These are phyloP conservation scores for Pteropus alecto DNA, from an alignment of 2,113 vertebrate species.

Conservation along the genomic window DNA sequence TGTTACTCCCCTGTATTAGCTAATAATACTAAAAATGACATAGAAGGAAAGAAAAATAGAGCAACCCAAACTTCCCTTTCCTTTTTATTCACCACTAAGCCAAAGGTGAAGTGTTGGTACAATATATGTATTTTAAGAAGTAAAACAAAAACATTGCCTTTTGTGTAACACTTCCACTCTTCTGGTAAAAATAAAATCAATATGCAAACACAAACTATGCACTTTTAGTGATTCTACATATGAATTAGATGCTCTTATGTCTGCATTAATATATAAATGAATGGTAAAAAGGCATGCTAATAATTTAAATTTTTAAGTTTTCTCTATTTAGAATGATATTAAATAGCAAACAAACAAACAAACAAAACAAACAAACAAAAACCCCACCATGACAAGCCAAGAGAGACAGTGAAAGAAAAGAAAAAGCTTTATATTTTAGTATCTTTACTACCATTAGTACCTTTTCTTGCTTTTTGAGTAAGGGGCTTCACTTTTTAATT, in stretches of 20 bases:
- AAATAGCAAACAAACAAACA: background rate
- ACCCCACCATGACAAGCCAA: background rate
- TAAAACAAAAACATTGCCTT: background rate
- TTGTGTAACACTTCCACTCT: background rate
- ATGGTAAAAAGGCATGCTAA: background rate
- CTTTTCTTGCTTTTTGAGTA: background rate
- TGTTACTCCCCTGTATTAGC: background rate
- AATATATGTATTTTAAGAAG: background rate
- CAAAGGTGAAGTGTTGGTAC: background rate
- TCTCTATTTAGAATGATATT: background rate
- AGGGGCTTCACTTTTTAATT: background rate
- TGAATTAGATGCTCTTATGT: background rate
- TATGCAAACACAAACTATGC: fast-evolving
- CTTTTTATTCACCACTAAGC: background rate
- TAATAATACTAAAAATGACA: background rate
- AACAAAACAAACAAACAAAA: background rate
- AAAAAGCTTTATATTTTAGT: background rate
- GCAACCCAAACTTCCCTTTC: too few species aligned
- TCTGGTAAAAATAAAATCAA: background rate
- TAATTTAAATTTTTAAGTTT: background rate
- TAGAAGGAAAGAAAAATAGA: background rate
- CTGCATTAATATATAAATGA: background rate
- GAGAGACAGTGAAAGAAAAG: too few species aligned
- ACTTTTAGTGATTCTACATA: background rate
- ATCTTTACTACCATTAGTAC: background rate